Conservation (phyloP, 2,797 vertebrate genomes). For the Sebastes baramenuke region DNA sequence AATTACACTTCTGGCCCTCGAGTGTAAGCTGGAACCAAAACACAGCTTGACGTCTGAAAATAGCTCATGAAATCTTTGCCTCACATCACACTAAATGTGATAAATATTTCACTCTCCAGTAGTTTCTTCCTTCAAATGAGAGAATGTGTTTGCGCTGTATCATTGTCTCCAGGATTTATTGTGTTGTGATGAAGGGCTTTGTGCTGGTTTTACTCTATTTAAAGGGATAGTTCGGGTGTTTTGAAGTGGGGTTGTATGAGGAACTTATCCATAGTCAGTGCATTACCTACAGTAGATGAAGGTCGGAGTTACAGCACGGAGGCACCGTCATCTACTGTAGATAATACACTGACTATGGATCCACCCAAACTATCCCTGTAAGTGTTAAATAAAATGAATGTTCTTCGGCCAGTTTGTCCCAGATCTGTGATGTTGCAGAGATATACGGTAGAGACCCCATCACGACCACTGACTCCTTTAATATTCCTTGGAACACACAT, state of each 20-base stretch:
- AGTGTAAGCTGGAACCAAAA: neutral
- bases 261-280: neutral
- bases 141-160: neutral
- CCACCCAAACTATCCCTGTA: neutral
- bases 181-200: neutral
- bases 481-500: no score
- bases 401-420: neutral
- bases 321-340: no score
- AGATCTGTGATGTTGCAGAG: neutral
- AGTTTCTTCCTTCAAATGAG: neutral
- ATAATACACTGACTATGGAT: no score
- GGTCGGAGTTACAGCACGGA: neutral
- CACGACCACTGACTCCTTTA: no score
- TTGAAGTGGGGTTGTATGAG: neutral
- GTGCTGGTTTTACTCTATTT: neutral
- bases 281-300: neutral
- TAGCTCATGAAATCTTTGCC: neutral
- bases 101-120: neutral
- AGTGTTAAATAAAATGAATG: neutral
- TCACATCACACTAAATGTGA: neutral
- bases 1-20: neutral
- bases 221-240: neutral
- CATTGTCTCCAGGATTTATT: neutral
- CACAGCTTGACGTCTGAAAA: constrained; percentile 1
- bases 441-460: no score